phyloP scores from a whole-genome alignment of 2,113 vertebrate species.

The Tauraco erythrolophus region DNA sequence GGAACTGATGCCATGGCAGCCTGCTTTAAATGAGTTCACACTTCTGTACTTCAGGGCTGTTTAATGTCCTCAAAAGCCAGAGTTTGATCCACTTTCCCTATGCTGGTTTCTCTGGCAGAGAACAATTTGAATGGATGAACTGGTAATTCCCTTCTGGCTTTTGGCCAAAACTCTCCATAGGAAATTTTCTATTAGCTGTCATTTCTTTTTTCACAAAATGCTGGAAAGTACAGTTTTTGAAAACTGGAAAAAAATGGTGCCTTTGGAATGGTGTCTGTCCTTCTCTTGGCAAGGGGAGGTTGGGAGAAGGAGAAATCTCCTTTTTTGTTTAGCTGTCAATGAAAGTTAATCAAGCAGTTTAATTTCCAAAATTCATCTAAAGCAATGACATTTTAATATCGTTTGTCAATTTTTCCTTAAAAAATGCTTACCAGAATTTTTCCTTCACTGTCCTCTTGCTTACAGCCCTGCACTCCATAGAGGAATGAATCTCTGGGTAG shows the following conservation, averaged over 20 bases:
- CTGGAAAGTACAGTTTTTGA: background rate
- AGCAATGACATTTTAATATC: background rate
- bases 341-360: background rate
- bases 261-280: background rate
- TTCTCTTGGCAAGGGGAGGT: background rate
- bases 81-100: background rate
- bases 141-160: background rate
- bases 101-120: background rate
- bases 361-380: background rate
- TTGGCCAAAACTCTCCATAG: background rate
- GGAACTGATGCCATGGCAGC: background rate
- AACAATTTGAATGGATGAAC: background rate
- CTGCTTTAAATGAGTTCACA: background rate
- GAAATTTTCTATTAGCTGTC: background rate
- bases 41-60: background rate
- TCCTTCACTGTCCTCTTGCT: background rate
- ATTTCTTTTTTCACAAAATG: background rate
- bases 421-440: background rate
- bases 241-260: background rate
- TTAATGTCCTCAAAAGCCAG: background rate
- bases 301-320: background rate
- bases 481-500: background rate
- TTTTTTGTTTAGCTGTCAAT: background rate
- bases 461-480: background rate
- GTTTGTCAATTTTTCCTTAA: background rate